phyloP scores from a whole-genome alignment of 2,113 vertebrate genomes.

The Prionailurus bengalensis region DNA sequence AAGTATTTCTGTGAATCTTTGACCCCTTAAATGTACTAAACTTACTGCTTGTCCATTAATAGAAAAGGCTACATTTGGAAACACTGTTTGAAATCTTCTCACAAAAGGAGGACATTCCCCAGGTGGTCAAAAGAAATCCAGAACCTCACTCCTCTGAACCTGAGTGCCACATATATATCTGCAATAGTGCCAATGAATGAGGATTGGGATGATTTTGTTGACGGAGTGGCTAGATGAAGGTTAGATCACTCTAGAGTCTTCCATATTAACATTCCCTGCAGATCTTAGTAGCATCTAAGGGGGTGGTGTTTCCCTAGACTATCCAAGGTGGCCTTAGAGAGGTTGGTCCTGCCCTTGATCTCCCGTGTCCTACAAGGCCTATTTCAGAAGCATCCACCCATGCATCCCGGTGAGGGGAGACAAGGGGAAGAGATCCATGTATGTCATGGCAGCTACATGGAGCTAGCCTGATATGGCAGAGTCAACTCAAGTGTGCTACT shows the following conservation, averaged over 20 bases:
- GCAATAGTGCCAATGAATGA: not conserved
- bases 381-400: not conserved
- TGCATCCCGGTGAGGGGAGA: not conserved
- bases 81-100: not conserved
- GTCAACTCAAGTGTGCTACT: not conserved
- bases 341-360: not conserved
- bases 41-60: not conserved
- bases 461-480: not conserved
- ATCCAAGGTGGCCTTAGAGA: not conserved
- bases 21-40: not conserved
- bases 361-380: not conserved
- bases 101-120: not conserved
- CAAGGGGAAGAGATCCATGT: not conserved
- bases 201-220: not conserved
- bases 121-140: not conserved
- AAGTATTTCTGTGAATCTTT: not conserved
- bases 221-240: not conserved
- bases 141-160: not conserved
- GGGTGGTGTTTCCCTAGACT: not conserved
- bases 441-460: rapidly evolving
- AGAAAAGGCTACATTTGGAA: not conserved
- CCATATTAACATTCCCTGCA: not conserved
- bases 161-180: not conserved
- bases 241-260: not conserved
- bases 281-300: not conserved